These are phyloP conservation scores for Pseudomyrmex sp. DNA, from an alignment of 1,140 invertebrate genomes.

Conservation along the genomic window DNA sequence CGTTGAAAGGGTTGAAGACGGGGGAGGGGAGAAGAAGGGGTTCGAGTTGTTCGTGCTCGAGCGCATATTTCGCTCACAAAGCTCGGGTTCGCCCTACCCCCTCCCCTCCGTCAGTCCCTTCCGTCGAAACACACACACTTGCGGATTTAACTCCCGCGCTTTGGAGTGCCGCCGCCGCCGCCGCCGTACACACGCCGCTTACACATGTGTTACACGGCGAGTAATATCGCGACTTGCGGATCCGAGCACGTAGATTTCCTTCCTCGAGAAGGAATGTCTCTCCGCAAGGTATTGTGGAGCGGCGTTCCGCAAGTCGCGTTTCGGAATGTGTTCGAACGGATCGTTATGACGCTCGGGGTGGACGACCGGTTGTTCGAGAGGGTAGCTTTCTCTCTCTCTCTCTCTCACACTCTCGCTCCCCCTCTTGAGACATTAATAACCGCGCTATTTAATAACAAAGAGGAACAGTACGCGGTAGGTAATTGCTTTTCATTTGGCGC, in stretches of 20 bases:
- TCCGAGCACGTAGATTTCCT: constrained; percentile 8
- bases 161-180: background rate
- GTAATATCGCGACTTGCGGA: constrained; percentile 18
- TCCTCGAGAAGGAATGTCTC: constrained; percentile 1
- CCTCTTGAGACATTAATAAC: background rate
- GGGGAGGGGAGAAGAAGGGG: background rate
- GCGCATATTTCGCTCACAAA: constrained; percentile 45
- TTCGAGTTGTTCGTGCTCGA: constrained; percentile 5
- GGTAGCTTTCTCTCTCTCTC: too few species aligned
- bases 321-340: constrained; percentile 12
- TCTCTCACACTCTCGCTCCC: background rate
- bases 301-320: constrained; percentile 17
- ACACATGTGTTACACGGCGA: constrained; percentile 12
- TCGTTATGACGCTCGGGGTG: constrained; percentile 1
- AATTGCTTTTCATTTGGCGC: background rate
- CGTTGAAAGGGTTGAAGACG: constrained; percentile 11
- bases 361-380: constrained; percentile 4
- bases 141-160: constrained; percentile 33
- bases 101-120: constrained; percentile 16
- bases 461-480: background rate
- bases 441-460: background rate
- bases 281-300: constrained; percentile 18
- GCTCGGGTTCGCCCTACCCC: background rate
- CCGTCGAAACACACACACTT: constrained; percentile 35
- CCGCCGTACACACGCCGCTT: too few species aligned